Base-by-base conservation (phyloP, 2,113 vertebrate genomes). In the Callipepla squamata region DNA sequence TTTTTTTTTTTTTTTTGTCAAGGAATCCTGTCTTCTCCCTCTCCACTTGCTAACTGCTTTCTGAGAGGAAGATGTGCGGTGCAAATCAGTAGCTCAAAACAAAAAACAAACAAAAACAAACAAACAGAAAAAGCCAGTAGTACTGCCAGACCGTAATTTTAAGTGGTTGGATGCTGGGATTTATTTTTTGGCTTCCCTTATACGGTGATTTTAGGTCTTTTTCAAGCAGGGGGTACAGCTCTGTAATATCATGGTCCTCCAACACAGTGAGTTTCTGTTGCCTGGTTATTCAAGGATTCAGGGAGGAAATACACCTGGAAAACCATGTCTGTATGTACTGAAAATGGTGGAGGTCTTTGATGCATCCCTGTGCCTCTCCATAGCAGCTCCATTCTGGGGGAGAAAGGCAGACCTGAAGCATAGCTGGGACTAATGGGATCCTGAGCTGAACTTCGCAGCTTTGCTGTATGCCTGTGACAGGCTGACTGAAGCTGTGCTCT, bases 401-500 rank as follows among this genome's bases (percentile, higher is more conserved):
- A 40, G 17, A 94, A 91, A 80, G 68, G 57, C 67, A 87, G 80
- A 91, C 57, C 40, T 2, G 1, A 89, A 78, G 81, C 85, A 28
- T 90, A 83, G 26, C 87, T 88, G 73, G 68, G 17, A 82, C 91
- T 89, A 92, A 90, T 28, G 48, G 65, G 85, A 83, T 94, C 79
- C 87, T 78, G 68, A 88, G 82, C 48, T 94, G 94, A 92, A 90
- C 87, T 94, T 78, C 45, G 72, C 89, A 86, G 85, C 81, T 90
- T 92, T 95, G n/a, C 47, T 40, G 11, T 79, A 14, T 2, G 38
- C 92, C 69, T 58, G 15, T 3, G 2, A 57, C 63, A 80, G 65
- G 18, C 65, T 42, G 48, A 75, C 91, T 58, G 7, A 65, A 95
- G 76, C 68, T 85, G 61, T 91, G 68, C 61, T 74, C 47, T 91